phyloP scores from a whole-genome alignment of 2,888 invertebrate species.

The Orchestes rusci region DNA sequence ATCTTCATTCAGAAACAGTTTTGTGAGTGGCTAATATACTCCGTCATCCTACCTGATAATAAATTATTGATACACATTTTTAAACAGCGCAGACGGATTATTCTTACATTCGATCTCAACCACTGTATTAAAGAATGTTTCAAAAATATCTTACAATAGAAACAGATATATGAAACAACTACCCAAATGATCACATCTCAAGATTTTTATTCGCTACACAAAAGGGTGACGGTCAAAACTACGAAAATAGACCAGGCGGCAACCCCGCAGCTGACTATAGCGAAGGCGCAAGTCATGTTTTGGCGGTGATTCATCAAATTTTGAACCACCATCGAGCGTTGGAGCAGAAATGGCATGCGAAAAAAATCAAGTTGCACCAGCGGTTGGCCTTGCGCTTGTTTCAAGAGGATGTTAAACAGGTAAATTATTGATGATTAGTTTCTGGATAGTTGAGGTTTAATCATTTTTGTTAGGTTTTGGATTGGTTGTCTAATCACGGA shows the following conservation, averaged over 20 bases:
- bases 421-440: conserved; percentile 35
- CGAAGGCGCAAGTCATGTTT: conserved; percentile 91
- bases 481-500: conserved; percentile 96
- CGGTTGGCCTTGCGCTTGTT: conserved; percentile 85
- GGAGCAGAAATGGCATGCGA: conserved; percentile 92
- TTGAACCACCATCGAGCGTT: conserved; percentile 88
- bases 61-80: too few relatives aligned
- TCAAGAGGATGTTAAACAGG: conserved; percentile 96
- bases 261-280: conserved; percentile 95
- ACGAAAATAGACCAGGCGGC: conserved; percentile 53
- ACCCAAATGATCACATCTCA: too few relatives aligned
- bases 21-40: too few relatives aligned
- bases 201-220: too few relatives aligned
- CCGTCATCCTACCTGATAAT: too few relatives aligned
- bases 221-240: conserved; percentile 49
- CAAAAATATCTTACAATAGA: too few relatives aligned
- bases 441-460: not conserved
- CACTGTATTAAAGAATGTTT: too few relatives aligned
- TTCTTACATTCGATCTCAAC: too few relatives aligned
- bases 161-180: too few relatives aligned
- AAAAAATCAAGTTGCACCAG: conserved; percentile 92
- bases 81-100: too few relatives aligned
- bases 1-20: too few relatives aligned
- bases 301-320: conserved; percentile 95
- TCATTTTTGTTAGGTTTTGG: conserved; percentile 61